These are phyloP conservation scores for Seriola quinqueradiata DNA, from an alignment of 2,113 vertebrate genomes.

Conservation along the genomic window DNA sequence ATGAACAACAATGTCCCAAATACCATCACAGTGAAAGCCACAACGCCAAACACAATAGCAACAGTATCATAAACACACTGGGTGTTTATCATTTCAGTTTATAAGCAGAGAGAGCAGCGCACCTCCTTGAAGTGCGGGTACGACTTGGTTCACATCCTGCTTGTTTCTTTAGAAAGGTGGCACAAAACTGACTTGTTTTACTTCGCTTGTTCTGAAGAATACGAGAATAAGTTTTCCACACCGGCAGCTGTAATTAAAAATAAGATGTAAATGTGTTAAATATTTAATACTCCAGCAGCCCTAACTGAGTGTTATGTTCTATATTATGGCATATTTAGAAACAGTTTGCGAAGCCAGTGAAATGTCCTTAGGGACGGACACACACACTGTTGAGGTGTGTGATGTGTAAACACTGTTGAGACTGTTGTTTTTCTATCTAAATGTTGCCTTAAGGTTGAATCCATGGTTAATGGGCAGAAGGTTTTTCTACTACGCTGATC, in stretches of 20 bases:
- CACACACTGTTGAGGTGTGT: not conserved
- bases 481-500: no score
- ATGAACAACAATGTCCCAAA: fast-evolving
- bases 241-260: not conserved
- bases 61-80: not conserved
- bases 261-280: not conserved
- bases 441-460: not conserved
- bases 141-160: not conserved
- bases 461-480: no score
- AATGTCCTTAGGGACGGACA: no score
- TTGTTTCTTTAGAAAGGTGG: no score
- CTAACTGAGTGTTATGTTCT: not conserved
- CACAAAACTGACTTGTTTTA: no score
- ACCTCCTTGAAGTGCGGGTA: no score
- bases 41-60: fast-evolving
- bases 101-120: not conserved
- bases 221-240: not conserved
- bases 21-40: no score
- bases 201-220: no score
- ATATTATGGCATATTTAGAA: not conserved
- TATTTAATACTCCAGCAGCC: not conserved
- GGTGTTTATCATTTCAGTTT: not conserved
- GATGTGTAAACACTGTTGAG: not conserved
- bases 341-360: not conserved
- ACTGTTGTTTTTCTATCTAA: not conserved